Evolutionary conservation across 1,140 invertebrate genomes (phyloP), one percentile per base, ranked within the genome.

Genomic region (Acyrthosiphon pisum): DNA sequence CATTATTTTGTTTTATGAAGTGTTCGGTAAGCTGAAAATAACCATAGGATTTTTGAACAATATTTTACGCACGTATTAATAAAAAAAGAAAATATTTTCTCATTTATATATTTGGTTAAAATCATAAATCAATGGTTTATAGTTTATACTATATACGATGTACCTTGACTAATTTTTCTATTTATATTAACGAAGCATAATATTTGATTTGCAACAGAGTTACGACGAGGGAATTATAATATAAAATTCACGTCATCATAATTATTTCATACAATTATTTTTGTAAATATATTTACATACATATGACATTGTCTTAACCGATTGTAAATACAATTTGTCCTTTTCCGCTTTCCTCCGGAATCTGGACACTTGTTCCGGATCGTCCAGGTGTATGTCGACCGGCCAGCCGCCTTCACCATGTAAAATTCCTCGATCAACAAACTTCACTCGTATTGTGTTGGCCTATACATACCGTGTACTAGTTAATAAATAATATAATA

Each of bases 351-450:
- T 99, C 89, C 99, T 97, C 94, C 98, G 96, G 94, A 98, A 99
- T 94, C 98, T 96, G 7, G 97, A 96, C 9, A 97, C 98, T 95
- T 99, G 98, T 95, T 99, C 99, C 2, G 97, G 96, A 95, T 99
- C 99, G 60, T 97, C 96, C 94, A 97, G 97, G 94, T 99, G 99
- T 88, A 99, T 97, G 94, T 99, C 99, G 95, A 98, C 99, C 1
- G 99, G 98, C 99, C 99, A 99, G 4, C 99, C 99, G 41, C 99
- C 99, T 96, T 99, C 99, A 14, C 97, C 96, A 94, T 99, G 99
- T 94, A 97, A 97, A 94, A 99, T 97, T 4, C 98, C 97, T 20
- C 96, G 96, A 94, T 96, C 96, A 94, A 97, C 97, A 94, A 97
- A 98, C 94, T 98, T 97, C 86, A 97, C 97, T 94, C 98, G 96